Evolutionary conservation across 2,113 vertebrate genomes (phyloP), one percentile per base, ranked within the genome.

Genomic region (Brachyhypopomus gauderio): DNA sequence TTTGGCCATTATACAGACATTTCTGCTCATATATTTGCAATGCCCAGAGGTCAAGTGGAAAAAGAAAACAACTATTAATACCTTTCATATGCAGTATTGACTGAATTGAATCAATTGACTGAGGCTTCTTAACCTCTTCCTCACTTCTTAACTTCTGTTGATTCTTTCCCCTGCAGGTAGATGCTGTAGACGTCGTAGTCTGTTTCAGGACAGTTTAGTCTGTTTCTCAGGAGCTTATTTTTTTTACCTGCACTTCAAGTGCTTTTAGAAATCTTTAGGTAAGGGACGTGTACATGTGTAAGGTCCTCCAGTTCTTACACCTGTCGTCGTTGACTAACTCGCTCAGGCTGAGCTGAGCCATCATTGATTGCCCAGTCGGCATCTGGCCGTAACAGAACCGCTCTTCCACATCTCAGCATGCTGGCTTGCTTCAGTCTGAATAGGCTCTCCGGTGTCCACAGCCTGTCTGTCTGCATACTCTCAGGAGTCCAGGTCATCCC

Each of bases 401-500:
- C 64, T 64, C 48, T 56, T 48, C 14, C 3, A n/a, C 34, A 22
- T 63, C 71, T 63, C 72, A 63, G 7, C 45, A 34, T 66, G 70
- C 23, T 19, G 0, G 70, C 38, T 19, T 19, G 34, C 67, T 75
- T 80, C 66, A 4, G 34, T 58, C 23, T 7, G 77, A 52, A 55
- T 72, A 58, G 62, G 56, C 8, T 52, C 12, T 52, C 45, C 14
- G 45, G 45, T 14, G 45, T 52, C 45, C 45, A 52, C 45, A 11
- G 62, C 16, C 2, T 30, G 20, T 8, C 5, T 9, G 23, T 5
- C 1, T 3, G 0, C 34, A 20, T 16, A 2, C 48, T 23, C 86
- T 82, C 79, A 75, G 71, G 80, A 77, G 36, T 63, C 5, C n/a
- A 17, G 7, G 41, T 45, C 41, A 74, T 22, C n/a, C 9, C 63